Evolutionary conservation across 2,888 invertebrate species (phyloP).

Genomic region (Plebejus argus): DNA sequence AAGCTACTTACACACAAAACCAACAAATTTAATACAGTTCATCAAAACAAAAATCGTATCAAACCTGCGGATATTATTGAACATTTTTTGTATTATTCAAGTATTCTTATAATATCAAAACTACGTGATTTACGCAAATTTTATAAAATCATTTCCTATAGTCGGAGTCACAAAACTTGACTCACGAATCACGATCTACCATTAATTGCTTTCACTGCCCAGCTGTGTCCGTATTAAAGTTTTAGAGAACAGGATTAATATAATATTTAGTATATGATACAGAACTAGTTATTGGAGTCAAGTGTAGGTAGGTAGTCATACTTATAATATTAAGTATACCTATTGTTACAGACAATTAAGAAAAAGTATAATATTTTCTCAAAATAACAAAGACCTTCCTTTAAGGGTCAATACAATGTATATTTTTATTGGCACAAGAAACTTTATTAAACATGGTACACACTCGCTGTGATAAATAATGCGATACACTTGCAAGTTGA

Average conservation of each 20-base stretch:
- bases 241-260: background rate
- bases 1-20: slow-evolving; percentile 21
- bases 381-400: too few species aligned
- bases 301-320: background rate
- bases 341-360: too few species aligned
- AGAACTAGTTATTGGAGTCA: background rate
- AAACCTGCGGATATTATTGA: background rate
- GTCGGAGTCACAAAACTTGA: background rate
- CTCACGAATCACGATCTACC: background rate
- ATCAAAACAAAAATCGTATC: slow-evolving; percentile 1
- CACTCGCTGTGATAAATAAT: too few species aligned
- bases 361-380: too few species aligned
- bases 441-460: too few species aligned
- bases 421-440: too few species aligned
- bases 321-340: too few species aligned
- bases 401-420: too few species aligned
- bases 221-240: background rate
- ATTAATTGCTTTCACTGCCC: slow-evolving; percentile 3
- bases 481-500: too few species aligned
- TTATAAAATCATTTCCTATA: background rate
- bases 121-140: background rate
- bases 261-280: background rate
- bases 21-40: slow-evolving; percentile 11
- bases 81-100: background rate
- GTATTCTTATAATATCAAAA: background rate